Conservation (phyloP, 2,113 vertebrate species). For the Amphiprion ocellaris region DNA sequence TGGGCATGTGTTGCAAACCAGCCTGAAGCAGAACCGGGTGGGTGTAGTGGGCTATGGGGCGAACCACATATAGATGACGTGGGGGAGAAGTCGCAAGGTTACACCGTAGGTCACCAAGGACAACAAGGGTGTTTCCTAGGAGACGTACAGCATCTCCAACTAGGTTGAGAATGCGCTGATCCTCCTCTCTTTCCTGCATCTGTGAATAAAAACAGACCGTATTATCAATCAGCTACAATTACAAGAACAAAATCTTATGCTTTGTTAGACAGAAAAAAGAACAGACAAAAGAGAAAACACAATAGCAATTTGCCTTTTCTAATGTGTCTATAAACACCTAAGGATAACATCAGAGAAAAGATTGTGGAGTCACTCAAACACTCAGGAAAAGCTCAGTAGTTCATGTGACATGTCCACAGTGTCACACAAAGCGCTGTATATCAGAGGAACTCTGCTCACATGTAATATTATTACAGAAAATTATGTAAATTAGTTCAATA, state of each 20-base stretch:
- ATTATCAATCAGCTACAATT: not conserved
- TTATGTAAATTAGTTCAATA: no score
- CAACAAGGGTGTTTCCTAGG: constrained; percentile 89
- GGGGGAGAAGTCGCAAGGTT: constrained; percentile 86
- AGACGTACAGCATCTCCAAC: constrained; percentile 89
- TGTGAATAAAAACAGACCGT: constrained; percentile 42
- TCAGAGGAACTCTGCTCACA: no score
- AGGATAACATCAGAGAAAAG: no score
- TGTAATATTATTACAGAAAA: no score
- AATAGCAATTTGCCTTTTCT: no score
- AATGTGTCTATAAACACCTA: no score
- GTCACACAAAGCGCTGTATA: no score
- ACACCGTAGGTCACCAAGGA: constrained; percentile 89
- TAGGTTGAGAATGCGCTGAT: constrained; percentile 88
- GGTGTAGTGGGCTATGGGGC: constrained; percentile 88
- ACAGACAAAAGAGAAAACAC: no score
- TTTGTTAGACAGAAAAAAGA: no score
- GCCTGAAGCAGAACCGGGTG: constrained; percentile 86
- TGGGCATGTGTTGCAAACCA: constrained; percentile 85
- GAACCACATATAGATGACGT: constrained; percentile 87
- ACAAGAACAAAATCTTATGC: not conserved
- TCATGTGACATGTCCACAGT: no score
- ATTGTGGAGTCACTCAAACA: no score
- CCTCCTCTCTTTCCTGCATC: constrained; percentile 89
- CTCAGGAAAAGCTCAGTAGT: no score